phyloP scores from a whole-genome alignment of 2,113 vertebrate genomes.

The Mesitornis unicolor region DNA sequence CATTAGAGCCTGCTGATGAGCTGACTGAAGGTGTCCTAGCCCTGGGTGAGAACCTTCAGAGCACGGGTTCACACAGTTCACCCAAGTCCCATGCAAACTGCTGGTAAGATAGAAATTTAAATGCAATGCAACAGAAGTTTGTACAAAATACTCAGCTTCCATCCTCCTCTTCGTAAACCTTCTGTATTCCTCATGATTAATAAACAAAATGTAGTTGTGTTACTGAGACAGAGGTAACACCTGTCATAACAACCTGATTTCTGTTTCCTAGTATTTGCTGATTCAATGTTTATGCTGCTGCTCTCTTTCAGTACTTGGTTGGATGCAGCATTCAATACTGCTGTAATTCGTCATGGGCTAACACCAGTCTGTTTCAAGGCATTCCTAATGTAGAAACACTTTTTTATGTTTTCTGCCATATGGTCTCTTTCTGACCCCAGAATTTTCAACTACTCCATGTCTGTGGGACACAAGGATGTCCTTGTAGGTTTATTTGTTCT shows the following conservation, averaged over 20 bases:
- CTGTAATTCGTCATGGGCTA: background rate
- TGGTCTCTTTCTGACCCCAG: background rate
- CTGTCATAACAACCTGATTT: background rate
- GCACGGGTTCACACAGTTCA: fast-evolving
- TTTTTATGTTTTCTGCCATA: background rate
- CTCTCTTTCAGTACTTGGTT: background rate
- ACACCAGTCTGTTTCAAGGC: background rate
- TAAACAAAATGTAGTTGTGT: background rate
- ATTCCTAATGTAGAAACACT: background rate
- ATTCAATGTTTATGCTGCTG: background rate
- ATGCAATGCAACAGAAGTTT: background rate
- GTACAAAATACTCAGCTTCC: background rate
- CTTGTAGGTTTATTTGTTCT: background rate
- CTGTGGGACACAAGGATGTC: background rate
- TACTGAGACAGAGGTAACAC: background rate
- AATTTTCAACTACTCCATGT: background rate
- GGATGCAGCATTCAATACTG: background rate
- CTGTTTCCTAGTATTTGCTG: background rate
- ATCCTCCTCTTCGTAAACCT: background rate
- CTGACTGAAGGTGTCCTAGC: background rate
- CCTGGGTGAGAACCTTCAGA: background rate
- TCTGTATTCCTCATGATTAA: background rate
- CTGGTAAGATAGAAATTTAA: background rate
- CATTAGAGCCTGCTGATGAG: background rate
- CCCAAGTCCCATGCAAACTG: background rate